phyloP scores from a whole-genome alignment of 2,888 invertebrate species.

The Diploptera punctata region DNA sequence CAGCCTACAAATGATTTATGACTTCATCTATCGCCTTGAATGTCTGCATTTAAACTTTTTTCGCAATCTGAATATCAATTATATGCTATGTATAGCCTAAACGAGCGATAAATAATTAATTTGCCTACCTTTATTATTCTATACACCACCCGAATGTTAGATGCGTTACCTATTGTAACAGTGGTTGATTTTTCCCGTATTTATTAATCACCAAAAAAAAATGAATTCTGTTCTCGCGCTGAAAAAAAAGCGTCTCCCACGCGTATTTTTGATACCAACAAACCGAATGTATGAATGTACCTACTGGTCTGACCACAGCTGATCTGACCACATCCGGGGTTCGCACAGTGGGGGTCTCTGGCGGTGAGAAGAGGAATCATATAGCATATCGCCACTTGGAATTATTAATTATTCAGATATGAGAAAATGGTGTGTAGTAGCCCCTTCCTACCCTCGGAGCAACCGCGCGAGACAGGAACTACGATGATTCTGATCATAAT shows the following conservation, averaged over 20 bases:
- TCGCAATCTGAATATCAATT: neutral
- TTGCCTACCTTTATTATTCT: neutral
- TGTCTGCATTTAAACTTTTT: neutral
- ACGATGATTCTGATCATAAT: too few species aligned
- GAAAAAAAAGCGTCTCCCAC: constrained; percentile 4
- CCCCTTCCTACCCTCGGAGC: too few species aligned
- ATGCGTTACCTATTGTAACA: constrained; percentile 9
- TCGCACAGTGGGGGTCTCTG: neutral
- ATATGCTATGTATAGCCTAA: neutral
- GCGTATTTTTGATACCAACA: constrained; percentile 27
- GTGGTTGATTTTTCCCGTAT: constrained; percentile 20
- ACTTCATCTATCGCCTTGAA: neutral
- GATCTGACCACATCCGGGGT: constrained; percentile 27
- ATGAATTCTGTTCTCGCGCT: constrained; percentile 26
- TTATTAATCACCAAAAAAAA: constrained; percentile 30
- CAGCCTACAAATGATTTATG: neutral
- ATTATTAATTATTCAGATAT: constrained; percentile 36
- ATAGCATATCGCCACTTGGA: constrained; percentile 36
- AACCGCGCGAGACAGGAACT: too few species aligned
- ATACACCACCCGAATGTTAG: neutral
- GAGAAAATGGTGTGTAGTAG: constrained; percentile 30
- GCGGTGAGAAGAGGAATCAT: constrained; percentile 33
- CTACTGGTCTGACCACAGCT: constrained; percentile 10
- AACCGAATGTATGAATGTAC: constrained; percentile 4
- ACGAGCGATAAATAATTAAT: constrained; percentile 11